Evolutionary conservation across 2,113 vertebrate species (phyloP), one percentile per base, ranked within the genome.

Genomic region (Fukomys damarensis): DNA sequence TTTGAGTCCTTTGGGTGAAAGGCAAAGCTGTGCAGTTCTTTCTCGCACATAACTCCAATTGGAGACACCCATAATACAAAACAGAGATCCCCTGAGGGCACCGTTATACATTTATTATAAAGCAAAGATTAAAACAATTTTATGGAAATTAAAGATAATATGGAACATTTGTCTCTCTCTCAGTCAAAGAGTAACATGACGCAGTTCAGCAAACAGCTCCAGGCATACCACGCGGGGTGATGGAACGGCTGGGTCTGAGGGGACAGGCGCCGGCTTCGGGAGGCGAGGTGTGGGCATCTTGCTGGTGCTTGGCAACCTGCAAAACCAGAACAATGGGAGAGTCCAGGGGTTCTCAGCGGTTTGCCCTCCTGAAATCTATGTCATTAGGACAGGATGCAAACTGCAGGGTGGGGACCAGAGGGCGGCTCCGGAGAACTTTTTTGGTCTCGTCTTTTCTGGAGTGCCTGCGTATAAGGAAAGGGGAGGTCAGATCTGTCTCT

Each of bases 91-190:
- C 98, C 96, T 41, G 74, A 82, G 97, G 98, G 98, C 81, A 96
- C 91, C 93, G 97, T 87, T 93, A 97, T 96, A 97, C 92, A 98
- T 98, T 98, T 98, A 98, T 98, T 98, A 98, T 98, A 98, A 98
- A 98, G 96, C 97, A 98, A 98, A 98, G 98, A 98, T 98, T 98
- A 98, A 98, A 98, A 98, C 97, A 98, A 98, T 98, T 98, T 98
- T 97, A 98, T 98, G 98, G 98, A 98, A 99, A 99, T 99, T 98
- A 98, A 98, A 98, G 97, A 98, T 98, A 98, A 98, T 98, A 98
- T 77, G 83, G 97, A 98, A 98, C 98, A 98, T 98, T 98, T 98
- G 97, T 98, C 98, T 98, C 98, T 94, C 94, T 98, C 97, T 98
- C 96, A 97, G 98, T 98, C 98, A 98, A 98, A 98, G 77, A 97